phyloP scores from a whole-genome alignment of 2,113 vertebrate genomes.

The Agelaius phoeniceus region DNA sequence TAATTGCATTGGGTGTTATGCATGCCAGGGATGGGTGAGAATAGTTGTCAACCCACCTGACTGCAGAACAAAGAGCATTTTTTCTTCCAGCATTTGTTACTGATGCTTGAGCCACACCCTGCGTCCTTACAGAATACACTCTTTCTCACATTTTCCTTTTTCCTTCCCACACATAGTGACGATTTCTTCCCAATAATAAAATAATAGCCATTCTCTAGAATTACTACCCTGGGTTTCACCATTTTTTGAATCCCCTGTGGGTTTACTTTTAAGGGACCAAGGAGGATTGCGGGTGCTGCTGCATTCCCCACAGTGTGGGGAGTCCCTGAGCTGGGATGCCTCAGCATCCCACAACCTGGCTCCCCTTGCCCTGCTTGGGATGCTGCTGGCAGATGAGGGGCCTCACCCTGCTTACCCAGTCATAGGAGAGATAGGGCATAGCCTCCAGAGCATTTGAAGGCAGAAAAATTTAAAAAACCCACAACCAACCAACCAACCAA shows the following conservation, averaged over 20 bases:
- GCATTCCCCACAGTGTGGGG: accelerated
- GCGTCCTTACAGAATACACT: background rate
- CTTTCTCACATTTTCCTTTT: background rate
- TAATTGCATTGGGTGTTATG: constrained; percentile 5
- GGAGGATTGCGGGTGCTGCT: accelerated
- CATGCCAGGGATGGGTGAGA: constrained; percentile 30
- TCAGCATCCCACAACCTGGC: accelerated
- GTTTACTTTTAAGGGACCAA: background rate
- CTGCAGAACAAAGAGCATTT: constrained; percentile 53
- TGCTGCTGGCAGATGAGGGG: background rate
- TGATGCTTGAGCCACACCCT: constrained; percentile 40
- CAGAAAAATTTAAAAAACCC: no score
- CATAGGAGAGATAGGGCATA: background rate
- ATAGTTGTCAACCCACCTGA: constrained; percentile 41
- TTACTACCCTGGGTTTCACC: background rate
- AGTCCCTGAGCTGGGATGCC: background rate
- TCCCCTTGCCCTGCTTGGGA: background rate
- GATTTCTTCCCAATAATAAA: background rate
- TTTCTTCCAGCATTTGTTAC: constrained; percentile 33
- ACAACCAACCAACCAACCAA: no score
- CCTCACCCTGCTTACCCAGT: background rate
- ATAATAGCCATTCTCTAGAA: background rate
- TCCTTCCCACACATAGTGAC: background rate
- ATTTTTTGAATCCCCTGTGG: accelerated
- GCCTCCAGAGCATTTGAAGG: background rate